A percentile compares a stretch with the other conserved stretches of the same genome.
These are phyloP conservation scores for Artemisiospiza belli DNA, from an alignment of 2,113 vertebrate genomes.

Conservation along the genomic window DNA sequence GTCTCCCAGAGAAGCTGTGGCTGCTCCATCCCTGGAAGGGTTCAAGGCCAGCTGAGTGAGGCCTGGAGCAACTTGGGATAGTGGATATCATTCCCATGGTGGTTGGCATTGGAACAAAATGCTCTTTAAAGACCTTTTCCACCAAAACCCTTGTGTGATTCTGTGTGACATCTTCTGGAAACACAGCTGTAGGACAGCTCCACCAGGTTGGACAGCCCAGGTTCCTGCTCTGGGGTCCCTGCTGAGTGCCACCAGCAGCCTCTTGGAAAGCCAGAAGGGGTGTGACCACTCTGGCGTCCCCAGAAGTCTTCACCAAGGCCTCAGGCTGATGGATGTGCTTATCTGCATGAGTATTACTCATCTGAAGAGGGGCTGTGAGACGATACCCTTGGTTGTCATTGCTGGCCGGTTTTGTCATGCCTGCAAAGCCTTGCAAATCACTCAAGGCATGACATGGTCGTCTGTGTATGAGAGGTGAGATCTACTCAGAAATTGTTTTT, in stretches of 20 bases:
- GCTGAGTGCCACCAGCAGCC: not conserved
- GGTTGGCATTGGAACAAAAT: not conserved
- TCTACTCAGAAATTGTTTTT: conserved; percentile 54
- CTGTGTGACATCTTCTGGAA: not conserved
- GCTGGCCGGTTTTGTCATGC: not conserved
- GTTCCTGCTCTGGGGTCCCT: not conserved
- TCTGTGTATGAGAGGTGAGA: not conserved
- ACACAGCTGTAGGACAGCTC: not conserved
- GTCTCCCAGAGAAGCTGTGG: not conserved
- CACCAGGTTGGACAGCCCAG: rapidly evolving
- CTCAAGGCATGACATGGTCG: not conserved
- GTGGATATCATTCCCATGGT: not conserved
- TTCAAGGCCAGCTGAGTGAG: not conserved
- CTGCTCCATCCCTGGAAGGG: not conserved
- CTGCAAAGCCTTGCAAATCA: conserved; percentile 32
- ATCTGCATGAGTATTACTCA: not conserved
- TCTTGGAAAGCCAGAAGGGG: not conserved
- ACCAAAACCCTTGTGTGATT: not conserved
- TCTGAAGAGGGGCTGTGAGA: not conserved
- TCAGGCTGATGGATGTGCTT: not conserved
- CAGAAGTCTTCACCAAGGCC: not conserved
- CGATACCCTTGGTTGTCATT: conserved; percentile 40
- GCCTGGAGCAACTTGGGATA: not conserved
- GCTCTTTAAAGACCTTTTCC: not conserved
- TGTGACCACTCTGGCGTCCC: not conserved